Base-by-base conservation (phyloP, 1,140 invertebrate species). In the Anastrepha obliqua region DNA sequence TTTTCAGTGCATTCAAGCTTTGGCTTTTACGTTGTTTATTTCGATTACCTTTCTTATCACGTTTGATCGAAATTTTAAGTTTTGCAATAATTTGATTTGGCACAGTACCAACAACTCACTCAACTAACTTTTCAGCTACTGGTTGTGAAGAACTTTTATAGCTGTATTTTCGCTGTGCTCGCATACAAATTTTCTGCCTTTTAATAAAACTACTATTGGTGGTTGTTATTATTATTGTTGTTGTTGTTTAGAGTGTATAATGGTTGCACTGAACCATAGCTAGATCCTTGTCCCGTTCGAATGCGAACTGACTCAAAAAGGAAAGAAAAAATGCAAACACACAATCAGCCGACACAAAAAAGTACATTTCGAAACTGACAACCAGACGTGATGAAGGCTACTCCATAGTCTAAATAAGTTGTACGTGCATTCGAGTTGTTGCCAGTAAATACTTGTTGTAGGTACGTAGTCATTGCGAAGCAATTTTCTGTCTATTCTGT, bases 41-140 rank as follows among this genome's bases (percentile, higher is more conserved):
- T 81, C 74, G 74, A 81, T 81, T 81, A 51, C 74, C 74, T 55
- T 81, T 81, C 74, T 81, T 81, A 81, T 81, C 74, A 81, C 74
- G 74, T 81, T 81, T 81, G 74, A 81, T 81, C 74, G 74, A 81
- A 81, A 81, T 81, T 81, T 81, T 55, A 81, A 81, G 74, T 81
- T 81, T 81, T 58, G 74, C 74, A 81, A 81, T 81, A 81, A 81
- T 81, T 81, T 81, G 74, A 81, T 81, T 81, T 81, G 74, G 74
- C 74, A 81, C 47, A 81, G 47, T 11, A 58, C 74, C 74, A 81
- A 81, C 44, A 81, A 67, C n/a, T 29, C 64, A 39, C 51, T 11
- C 47, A 15, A 51, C 15, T 81, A 81, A 81, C 74, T 81, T 81
- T 81, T 55, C 74, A 81, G n/a, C 20, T 13, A 51, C n/a, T 62